Base-by-base conservation (phyloP, 2,113 vertebrate genomes). In the Chloebia gouldiae region DNA sequence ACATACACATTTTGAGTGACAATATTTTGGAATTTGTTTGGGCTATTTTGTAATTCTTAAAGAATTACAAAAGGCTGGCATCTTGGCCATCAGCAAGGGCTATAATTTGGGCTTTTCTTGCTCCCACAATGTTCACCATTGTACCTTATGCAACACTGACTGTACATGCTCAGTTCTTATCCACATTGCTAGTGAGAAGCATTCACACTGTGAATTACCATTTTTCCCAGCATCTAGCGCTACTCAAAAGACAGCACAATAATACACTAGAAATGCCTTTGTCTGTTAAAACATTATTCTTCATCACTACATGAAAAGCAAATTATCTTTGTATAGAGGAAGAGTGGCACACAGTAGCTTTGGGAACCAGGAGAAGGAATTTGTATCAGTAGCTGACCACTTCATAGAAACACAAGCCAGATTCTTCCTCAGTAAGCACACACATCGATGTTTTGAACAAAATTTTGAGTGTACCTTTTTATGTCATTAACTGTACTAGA, bases 121-220 rank as follows among this genome's bases (percentile, higher is more conserved):
- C 90, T 95, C 96, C 96, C 96, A 97, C 98, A 98, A 80, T 64
- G 91, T 97, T 96, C 83, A 61, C 95, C 87, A 96, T 97, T 98
- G 95, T 97, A 87, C 81, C 97, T 97, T 95, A 94, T 78, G 94
- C 93, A 95, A 96, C 81, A 92, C 79, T 96, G 92, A 98, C 93
- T 96, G 96, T 96, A 97, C 90, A 95, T 78, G 91, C 96, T 97
- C 96, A 77, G 82, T 94, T 96, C 92, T 96, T 97, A 88, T 92
- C 92, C 96, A 75, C 85, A 60, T 64, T 64, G 85, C 94, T 95
- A 95, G 95, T 81, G 30, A 98, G 96, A 86, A 96, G 97, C 97
- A 97, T 97, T 98, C 97, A 98, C 95, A 97, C 97, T 97, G 97
- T 97, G 97, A 98, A 98, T 98, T 98, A 98, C 97, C 97, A 98